Base-by-base conservation (phyloP, 2,797 vertebrate species). In the Trachops cirrhosus region DNA sequence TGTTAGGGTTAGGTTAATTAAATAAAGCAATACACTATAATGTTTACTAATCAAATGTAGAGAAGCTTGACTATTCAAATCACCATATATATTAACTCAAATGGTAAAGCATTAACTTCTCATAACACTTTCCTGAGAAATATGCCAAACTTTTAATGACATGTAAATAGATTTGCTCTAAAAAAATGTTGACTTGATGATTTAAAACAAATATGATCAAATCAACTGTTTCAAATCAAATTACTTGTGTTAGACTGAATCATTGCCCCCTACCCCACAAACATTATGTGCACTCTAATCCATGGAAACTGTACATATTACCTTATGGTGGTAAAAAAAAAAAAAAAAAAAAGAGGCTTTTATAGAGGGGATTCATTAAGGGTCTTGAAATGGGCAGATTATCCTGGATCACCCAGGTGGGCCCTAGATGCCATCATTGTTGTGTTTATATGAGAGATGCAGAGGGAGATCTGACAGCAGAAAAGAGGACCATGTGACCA, bases 41-140 rank as follows among this genome's bases (percentile, higher is more conserved):
- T 59, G 52, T 75, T 96, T 93, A 96, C 74, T 85, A 44, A 44
- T 88, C 83, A 80, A 57, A 67, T 89, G 85, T 34, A 50, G 48
- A 71, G 75, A 82, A 94, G 73, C 59, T 62, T 91, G 74, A 93
- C 91, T 93, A 85, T 95, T 80, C 32, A 93, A 86, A 89, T 91
- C 54, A 93, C 44, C 78, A 85, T 48, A 78, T 85, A 44, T 59
- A 87, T 15, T 94, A 90, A 94, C 54, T 85, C 79, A 93, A 91
- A 85, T 77, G 46, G 44, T 52, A 85, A 93, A 86, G 18, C 67
- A 70, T 79, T 92, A 74, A 80, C 71, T 83, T 86, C 86, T 46
- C 21, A 80, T 32, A 91, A 54, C 88, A 79, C 22, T 44, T 77
- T 62, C 37, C 44, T 85, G 32, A 85, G 54, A 48, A 92, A 83